A percentile compares a stretch with the other conserved stretches of the same genome.
phyloP scores from a whole-genome alignment of 2,888 invertebrate genomes.

The Cantharis nigra region DNA sequence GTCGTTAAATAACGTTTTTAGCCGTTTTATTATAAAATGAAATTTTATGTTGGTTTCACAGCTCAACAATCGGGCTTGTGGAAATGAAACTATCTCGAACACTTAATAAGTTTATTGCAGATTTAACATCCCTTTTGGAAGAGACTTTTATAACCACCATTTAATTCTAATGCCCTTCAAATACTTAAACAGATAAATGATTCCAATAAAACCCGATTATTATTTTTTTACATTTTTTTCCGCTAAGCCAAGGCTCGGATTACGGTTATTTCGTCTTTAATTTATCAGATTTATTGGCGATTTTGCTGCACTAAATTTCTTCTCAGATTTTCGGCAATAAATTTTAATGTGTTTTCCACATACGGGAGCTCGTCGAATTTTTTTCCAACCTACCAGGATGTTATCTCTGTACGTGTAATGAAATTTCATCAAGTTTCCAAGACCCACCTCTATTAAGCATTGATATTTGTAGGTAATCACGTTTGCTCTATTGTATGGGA shows the following conservation, averaged over 20 bases:
- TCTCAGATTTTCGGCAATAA: neutral
- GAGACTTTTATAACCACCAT: neutral
- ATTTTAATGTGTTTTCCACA: neutral
- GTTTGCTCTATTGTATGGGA: conserved; percentile 6
- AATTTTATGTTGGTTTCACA: neutral
- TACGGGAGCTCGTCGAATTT: neutral
- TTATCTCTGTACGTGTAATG: conserved; percentile 10
- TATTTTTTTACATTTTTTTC: neutral
- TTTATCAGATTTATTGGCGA: neutral
- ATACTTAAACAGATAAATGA: neutral
- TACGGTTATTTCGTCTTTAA: neutral
- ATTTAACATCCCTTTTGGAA: neutral
- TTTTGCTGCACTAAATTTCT: neutral
- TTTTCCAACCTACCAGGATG: neutral
- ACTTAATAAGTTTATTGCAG: neutral
- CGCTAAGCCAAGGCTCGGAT: neutral
- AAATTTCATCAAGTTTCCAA: conserved; percentile 7
- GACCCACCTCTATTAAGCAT: conserved; percentile 2
- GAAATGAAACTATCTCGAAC: neutral
- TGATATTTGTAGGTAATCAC: conserved; percentile 7
- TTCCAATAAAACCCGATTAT: neutral
- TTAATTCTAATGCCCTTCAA: neutral
- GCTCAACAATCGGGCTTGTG: neutral
- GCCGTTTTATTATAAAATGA: neutral
- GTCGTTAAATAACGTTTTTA: neutral